Evolutionary conservation across 2,797 vertebrate genomes (phyloP), one percentile per base, ranked within the genome.

Genomic region (Ctenochaetus hawaiiensis): DNA sequence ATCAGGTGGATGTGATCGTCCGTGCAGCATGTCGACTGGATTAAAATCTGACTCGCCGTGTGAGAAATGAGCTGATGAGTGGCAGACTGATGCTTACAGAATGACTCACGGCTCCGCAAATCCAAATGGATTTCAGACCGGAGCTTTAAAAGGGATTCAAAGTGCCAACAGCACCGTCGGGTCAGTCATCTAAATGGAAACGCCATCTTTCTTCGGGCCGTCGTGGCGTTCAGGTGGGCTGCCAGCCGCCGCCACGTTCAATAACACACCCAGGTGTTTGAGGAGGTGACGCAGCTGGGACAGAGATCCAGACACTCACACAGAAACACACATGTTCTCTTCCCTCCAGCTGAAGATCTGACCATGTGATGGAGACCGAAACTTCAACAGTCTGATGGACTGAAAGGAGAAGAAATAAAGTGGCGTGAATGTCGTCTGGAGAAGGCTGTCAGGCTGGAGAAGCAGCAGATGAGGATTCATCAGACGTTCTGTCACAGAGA

Each of bases 141-240:
- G 44, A 62, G 53, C 48, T 70, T 69, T 43, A 79, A 71, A 78
- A 52, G 56, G 54, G 78, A 81, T 75, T 80, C 67, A 80, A 57
- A 80, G 14, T 5, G 56, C 58, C 68, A 8, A 49, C 37, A 74
- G 85, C 60, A 0, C 61, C 41, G 8, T 4, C 0, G 22, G 72
- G 68, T 81, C 81, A 81, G 12, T 84, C 80, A 77, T 79, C 78
- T 67, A 67, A 87, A 84, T 67, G 61, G 61, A 78, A 63, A 64
- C 68, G 4, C 66, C 62, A 68, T 76, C 69, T 59, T 41, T 80
- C 78, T 75, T 45, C 54, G 52, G 4, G 59, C 67, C 49, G 59
- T 67, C 10, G 12, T 23, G 18, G 59, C 14, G 16, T 73, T 51
- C 81, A 77, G 68, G 51, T 64, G 41, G 23, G 39, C 67, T 37